Percentiles rank a stretch among this genome's conserved stretches.
Conservation (phyloP, 2,797 vertebrate genomes). For the Pseudotriccus pelzelni region DNA sequence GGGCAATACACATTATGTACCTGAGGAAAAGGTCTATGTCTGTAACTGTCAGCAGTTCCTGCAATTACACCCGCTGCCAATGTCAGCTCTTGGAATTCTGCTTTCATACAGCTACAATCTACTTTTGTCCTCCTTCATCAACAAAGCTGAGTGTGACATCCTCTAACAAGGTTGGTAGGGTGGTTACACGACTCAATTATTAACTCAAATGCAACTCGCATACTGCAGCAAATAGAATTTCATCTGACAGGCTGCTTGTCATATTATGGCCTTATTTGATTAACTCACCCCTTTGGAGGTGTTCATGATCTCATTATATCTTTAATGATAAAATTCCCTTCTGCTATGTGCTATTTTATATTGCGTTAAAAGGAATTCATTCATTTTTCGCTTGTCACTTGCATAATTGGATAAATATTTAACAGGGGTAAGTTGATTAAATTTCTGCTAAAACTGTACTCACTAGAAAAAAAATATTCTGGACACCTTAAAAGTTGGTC, state of each 20-base stretch:
- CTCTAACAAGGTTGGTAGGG: constrained; percentile 54
- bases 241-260: constrained; percentile 57
- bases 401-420: constrained; percentile 71
- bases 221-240: constrained; percentile 53
- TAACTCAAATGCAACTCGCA: constrained; percentile 39
- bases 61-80: not conserved
- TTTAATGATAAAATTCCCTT: constrained; percentile 70
- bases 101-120: not conserved
- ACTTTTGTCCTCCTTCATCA: constrained; percentile 34
- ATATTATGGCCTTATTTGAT: constrained; percentile 66
- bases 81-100: not conserved
- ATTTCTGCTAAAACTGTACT: constrained; percentile 27
- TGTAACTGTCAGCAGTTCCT: not conserved
- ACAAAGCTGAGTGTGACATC: not conserved
- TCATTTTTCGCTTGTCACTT: constrained; percentile 56
- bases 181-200: constrained; percentile 6
- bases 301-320: constrained; percentile 69
- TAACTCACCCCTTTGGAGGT: constrained; percentile 59
- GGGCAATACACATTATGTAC: not conserved
- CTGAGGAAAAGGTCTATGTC: not conserved
- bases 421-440: constrained; percentile 42
- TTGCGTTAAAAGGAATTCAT: constrained; percentile 62
- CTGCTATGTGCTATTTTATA: constrained; percentile 59
- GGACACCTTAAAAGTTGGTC: not conserved
- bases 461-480: not conserved